Conservation (phyloP, 2,113 vertebrate genomes). For the Pomatostomus ruficeps region DNA sequence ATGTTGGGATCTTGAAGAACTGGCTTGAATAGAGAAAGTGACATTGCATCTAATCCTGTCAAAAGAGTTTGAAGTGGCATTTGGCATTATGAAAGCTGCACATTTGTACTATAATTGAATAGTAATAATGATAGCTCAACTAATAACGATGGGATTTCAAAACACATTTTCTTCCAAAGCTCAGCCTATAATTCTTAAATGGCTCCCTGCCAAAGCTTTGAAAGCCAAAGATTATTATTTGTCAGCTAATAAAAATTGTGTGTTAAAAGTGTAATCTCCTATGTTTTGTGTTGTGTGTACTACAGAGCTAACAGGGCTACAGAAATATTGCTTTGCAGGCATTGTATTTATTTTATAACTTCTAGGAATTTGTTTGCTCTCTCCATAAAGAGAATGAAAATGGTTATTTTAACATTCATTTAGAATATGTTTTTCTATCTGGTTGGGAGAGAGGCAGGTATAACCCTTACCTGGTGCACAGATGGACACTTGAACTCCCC, state of each 20-base stretch:
- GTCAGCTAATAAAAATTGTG: neutral
- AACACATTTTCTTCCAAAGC: neutral
- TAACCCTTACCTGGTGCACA: neutral
- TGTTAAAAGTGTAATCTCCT: conserved; percentile 11
- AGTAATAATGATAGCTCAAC: conserved; percentile 14
- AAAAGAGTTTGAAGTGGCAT: neutral
- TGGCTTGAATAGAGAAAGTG: neutral
- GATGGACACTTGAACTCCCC: neutral
- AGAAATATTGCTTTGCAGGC: neutral
- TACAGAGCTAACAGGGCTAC: neutral
- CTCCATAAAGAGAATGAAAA: neutral
- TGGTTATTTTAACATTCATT: neutral
- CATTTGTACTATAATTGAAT: neutral
- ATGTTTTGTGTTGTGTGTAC: neutral
- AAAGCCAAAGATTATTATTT: conserved; percentile 31
- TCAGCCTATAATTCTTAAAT: conserved; percentile 30
- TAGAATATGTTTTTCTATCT: neutral
- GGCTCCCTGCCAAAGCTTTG: conserved; percentile 1
- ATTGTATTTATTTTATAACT: neutral
- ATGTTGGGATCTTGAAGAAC: neutral
- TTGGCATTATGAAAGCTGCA: neutral
- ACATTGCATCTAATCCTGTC: neutral
- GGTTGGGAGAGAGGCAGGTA: neutral
- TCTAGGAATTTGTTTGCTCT: neutral
- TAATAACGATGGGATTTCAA: conserved; percentile 25